Base-by-base conservation (phyloP, 2,113 vertebrate genomes). In the Nettapus auritus region DNA sequence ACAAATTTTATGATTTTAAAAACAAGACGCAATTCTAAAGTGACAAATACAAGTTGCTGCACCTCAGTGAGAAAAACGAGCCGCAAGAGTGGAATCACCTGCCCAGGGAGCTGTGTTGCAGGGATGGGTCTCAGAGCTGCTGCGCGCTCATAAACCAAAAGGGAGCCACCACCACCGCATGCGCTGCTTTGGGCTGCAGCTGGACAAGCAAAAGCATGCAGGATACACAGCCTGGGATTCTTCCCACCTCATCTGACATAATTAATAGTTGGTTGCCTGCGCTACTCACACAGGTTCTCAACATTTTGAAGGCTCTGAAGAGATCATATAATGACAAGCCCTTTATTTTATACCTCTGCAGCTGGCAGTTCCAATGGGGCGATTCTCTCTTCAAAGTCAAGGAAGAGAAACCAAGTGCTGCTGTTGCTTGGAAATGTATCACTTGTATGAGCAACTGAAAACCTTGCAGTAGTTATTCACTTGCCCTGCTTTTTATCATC, bases 391-490 rank as follows among this genome's bases (percentile, higher is more conserved):
- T 50, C 56, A 77, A 56, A 56, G 70, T 86, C 42, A 71, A 71
- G 52, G 44, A 76, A 92, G 74, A 74, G 29, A 84, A 90, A 95
- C 29, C 48, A 55, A 93, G 34, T 83, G 57, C 36, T 76, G 66
- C 57, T 62, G 66, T 42, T 2, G 1, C 66, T 80, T 73, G 42
- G 29, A 96, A 97, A 97, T 38, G 17, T 57, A 53, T 86, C 21
- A 6, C 67, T 82, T 69, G 19, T 53, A 57, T 20, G 48, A 93
- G 56, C 52, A 74, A 60, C 76, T 92, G 78, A 96, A 97, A 87
- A 46, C 14, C 50, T 88, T 91, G 50, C 91, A 83, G 94, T 86
- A 97, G 90, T 94, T 88, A 82, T 89, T 89, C 57, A 56, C 22
- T 11, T 2, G 9, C 5, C 3, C 63, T 93, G 18, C 28, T 93